Percentiles rank a stretch among this genome's conserved stretches.
These are phyloP conservation scores for Cryptoprocta ferox DNA, from an alignment of 2,797 vertebrate species.

Conservation along the genomic window DNA sequence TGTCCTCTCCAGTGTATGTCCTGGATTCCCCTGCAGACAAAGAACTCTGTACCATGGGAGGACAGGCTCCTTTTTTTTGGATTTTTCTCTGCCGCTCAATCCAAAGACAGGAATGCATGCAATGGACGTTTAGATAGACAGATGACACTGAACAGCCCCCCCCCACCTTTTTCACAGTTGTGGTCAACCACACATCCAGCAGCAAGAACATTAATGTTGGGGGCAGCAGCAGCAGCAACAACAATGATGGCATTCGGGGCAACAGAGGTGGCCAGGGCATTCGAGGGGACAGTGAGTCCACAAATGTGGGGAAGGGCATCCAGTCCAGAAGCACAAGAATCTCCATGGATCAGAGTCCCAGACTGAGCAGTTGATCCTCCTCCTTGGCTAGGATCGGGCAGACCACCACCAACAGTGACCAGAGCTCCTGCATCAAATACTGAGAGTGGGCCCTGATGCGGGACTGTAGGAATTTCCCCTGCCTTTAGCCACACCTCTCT, in stretches of 20 bases:
- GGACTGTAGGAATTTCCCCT: background rate
- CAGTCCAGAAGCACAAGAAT: background rate
- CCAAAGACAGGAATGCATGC: background rate
- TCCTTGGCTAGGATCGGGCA: background rate
- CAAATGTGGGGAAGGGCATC: background rate
- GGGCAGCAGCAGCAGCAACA: background rate
- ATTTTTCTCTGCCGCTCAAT: background rate
- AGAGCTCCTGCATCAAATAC: background rate
- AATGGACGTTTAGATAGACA: background rate
- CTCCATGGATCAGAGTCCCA: background rate
- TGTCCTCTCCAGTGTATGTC: background rate
- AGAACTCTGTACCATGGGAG: background rate
- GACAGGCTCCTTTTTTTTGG: background rate
- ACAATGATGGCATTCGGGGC: background rate
- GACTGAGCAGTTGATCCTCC: background rate
- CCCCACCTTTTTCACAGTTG: background rate
- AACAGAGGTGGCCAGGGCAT: background rate
- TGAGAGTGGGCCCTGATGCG: background rate
- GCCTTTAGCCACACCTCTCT: background rate
- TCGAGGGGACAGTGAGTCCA: background rate
- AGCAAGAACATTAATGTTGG: background rate
- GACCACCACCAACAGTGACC: background rate
- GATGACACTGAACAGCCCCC: background rate
- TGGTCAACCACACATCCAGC: background rate
- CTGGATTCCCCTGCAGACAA: background rate